Evolutionary conservation across 1,140 invertebrate species (phyloP), one percentile per base, ranked within the genome.

Genomic region (Trissolcus basalis): DNA sequence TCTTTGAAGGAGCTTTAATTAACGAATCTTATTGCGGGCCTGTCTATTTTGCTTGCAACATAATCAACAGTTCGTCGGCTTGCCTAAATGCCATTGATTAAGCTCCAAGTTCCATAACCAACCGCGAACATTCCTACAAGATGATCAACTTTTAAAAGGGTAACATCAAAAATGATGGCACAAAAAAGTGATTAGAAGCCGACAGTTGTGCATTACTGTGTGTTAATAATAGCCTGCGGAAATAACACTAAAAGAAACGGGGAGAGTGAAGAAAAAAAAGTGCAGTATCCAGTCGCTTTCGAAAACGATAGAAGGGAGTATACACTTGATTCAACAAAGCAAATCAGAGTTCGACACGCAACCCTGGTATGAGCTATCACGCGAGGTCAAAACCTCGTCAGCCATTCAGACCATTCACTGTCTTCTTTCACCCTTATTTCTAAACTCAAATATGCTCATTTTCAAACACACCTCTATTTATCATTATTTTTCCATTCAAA

Each of bases 281-380:
- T 70, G 55, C 56, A 76, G 72, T 76, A 79, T 81, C 65, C 71
- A 71, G 65, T 74, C 61, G 54, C 61, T 78, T 77, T 64, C 73
- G 65, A 16, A 33, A 71, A 65, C 55, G 58, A 61, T 69, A 69
- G 77, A 72, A 72, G 33, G 48, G 35, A 48, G 74, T 83, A 76
- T 84, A 88, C 81, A 85, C 84, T 88, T 86, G 86, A 87, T 87
- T 87, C 86, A 83, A 84, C 85, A 85, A 88, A 87, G 86, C 85
- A 87, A 88, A 88, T 87, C 87, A 87, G 82, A 86, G 81, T 87
- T 88, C 85, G 86, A 88, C 86, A 88, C 86, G 86, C 86, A 73
- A 88, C 77, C 80, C 72, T 75, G 74, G 80, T 79, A 86, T 83
- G 83, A 86, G 77, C 78, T 78, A 88, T 85, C 86, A 88, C 86